Evolutionary conservation across 2,113 vertebrate genomes (phyloP), one percentile per base, ranked within the genome.

Genomic region (Otus sunia): DNA sequence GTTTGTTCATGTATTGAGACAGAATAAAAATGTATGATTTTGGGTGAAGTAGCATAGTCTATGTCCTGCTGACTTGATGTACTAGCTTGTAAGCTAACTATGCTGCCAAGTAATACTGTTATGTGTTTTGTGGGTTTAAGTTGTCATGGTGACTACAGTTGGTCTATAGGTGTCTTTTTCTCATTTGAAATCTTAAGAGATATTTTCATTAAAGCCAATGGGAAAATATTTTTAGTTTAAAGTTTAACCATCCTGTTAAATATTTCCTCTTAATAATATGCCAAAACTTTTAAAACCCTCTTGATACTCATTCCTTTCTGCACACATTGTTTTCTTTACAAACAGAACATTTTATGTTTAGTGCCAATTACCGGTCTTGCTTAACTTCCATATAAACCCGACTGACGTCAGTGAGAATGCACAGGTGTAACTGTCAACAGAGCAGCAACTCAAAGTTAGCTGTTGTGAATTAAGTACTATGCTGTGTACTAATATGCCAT

Each of bases 251-350:
- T 66, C 25, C 29, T 72, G 79, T 95, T 85, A 87, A 93, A 93
- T 74, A 94, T 73, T 97, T 94, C 59, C 53, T 66, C 60, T 34
- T 89, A 91, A 71, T 88, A 92, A 93, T 36, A 71, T 3, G 50
- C 77, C 84, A 88, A 85, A 88, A 66, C 39, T 39, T 96, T 93
- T 83, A 62, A 92, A 94, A 88, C 64, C 22, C 25, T 91, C 87
- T 82, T 83, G 79, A 85, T 80, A 80, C 47, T 88, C 77, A 84
- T 96, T 96, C 78, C 81, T 88, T 91, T 80, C 86, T 90, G 75
- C 75, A 93, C 80, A 69, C 53, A 58, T 56, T 94, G 92, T 97
- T 97, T 96, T 95, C 93, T 97, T 88, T 92, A 59, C 78, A 95
- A 97, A 92, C 83, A 96, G 89, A 96, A 69, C 36, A 78, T 69